Conservation (phyloP, 2,113 vertebrate species). For the Scomber colias region DNA sequence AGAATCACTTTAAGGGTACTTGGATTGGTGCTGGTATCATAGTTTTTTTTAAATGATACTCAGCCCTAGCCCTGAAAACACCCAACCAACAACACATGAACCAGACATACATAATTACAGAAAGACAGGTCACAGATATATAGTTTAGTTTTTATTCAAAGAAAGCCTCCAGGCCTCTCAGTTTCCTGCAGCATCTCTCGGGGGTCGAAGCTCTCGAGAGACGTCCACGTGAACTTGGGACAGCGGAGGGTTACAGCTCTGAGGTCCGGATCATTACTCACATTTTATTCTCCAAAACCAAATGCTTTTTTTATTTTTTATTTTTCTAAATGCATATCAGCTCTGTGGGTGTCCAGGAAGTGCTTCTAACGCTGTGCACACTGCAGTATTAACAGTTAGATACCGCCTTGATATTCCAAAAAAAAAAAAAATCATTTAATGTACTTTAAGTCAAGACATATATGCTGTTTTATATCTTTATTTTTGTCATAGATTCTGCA, state of each 20-base stretch:
- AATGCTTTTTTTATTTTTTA: conserved; percentile 42
- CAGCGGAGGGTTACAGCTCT: conserved; percentile 6
- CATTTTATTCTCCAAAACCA: conserved; percentile 58
- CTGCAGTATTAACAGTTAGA: conserved; percentile 75
- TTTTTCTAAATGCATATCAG: conserved; percentile 45
- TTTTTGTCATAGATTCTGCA: conserved; percentile 63
- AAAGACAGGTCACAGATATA: too few species aligned
- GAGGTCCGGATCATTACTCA: conserved; percentile 25
- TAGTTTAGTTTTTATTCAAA: too few species aligned
- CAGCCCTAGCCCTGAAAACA: conserved; percentile 6
- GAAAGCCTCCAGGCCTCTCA: background rate
- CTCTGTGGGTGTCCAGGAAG: conserved; percentile 42
- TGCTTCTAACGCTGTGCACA: conserved; percentile 51
- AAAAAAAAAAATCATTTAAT: conserved; percentile 59
- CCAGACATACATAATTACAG: too few species aligned
- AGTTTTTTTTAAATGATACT: too few species aligned
- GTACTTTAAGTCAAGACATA: conserved; percentile 66
- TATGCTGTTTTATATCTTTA: conserved; percentile 69
- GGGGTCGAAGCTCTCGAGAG: conserved; percentile 4
- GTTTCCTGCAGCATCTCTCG: conserved; percentile 15
- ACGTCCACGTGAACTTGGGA: background rate
- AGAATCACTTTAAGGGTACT: too few species aligned
- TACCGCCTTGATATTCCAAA: conserved; percentile 76
- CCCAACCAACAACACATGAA: background rate
- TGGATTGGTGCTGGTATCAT: too few species aligned